These are phyloP conservation scores for Solenopsis invicta DNA, from an alignment of 1,140 invertebrate genomes.

Conservation along the genomic window DNA sequence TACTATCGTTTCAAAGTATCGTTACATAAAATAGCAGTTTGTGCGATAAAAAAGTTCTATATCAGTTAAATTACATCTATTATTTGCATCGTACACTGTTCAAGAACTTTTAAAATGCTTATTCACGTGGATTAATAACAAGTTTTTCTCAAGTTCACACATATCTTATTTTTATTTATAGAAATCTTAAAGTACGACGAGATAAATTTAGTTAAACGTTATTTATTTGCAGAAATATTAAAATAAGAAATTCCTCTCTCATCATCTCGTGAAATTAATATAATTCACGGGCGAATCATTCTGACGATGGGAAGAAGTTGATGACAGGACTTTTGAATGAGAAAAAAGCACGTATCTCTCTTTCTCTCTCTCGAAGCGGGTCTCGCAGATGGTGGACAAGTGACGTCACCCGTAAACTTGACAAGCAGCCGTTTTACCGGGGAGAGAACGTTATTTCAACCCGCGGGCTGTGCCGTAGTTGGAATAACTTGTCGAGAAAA, in stretches of 20 bases:
- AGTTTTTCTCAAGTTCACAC: background rate
- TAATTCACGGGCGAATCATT: slow-evolving; percentile 4
- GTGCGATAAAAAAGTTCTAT: background rate
- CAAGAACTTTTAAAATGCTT: background rate
- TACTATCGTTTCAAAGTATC: background rate
- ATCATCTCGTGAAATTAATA: background rate
- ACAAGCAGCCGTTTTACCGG: slow-evolving; percentile 76
- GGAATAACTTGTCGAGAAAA: slow-evolving; percentile 70
- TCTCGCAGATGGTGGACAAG: slow-evolving; percentile 78
- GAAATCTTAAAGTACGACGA: background rate
- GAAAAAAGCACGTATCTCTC: slow-evolving; percentile 60
- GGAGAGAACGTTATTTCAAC: slow-evolving; percentile 78
- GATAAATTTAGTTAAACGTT: background rate
- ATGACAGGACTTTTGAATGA: slow-evolving; percentile 57
- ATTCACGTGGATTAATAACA: background rate
- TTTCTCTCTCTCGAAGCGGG: background rate
- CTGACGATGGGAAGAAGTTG: background rate
- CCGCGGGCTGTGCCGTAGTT: slow-evolving; percentile 59
- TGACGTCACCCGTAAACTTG: slow-evolving; percentile 81
- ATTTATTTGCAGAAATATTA: background rate
- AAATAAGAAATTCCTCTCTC: background rate
- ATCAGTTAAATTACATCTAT: slow-evolving; percentile 7
- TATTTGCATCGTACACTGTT: background rate
- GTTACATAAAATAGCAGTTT: background rate
- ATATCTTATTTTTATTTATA: background rate